These are phyloP conservation scores for Bucco capensis DNA, from an alignment of 2,113 vertebrate genomes.

Conservation along the genomic window DNA sequence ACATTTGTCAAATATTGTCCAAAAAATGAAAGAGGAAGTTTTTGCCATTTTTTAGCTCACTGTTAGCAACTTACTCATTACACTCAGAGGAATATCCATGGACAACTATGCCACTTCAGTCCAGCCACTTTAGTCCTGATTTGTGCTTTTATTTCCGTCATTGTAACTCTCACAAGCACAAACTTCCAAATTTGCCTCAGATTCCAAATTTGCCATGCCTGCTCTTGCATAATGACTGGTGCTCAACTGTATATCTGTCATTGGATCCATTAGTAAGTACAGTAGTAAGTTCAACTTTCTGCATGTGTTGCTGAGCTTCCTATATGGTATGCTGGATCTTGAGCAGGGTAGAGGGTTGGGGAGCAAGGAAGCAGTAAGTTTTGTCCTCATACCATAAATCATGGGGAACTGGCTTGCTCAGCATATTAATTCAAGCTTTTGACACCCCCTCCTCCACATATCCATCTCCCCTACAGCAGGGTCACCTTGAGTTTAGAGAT, in stretches of 20 bases:
- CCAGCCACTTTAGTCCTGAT: slow-evolving; percentile 32
- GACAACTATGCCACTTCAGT: slow-evolving; percentile 4
- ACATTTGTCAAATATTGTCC: background rate
- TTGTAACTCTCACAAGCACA: background rate
- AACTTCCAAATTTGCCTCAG: slow-evolving; percentile 56
- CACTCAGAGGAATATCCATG: background rate
- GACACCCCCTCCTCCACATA: slow-evolving; percentile 6
- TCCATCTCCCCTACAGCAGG: slow-evolving; percentile 2
- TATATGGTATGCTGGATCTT: background rate
- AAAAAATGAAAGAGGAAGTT: background rate
- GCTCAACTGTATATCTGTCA: slow-evolving; percentile 46
- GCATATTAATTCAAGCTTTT: slow-evolving; percentile 22
- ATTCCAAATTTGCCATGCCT: slow-evolving; percentile 62
- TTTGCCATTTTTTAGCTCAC: background rate
- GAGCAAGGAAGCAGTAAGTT: slow-evolving; percentile 13
- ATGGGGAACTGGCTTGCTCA: slow-evolving; percentile 2
- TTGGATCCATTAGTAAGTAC: slow-evolving; percentile 56
- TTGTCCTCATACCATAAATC: slow-evolving; percentile 25
- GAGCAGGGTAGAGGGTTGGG: background rate
- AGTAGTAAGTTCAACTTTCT: slow-evolving; percentile 47
- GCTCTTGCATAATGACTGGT: background rate
- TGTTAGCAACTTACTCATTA: background rate
- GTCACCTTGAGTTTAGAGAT: slow-evolving; percentile 55
- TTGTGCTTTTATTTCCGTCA: background rate
- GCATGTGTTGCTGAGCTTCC: slow-evolving; percentile 21